Evolutionary conservation across 2,888 invertebrate genomes (phyloP), one percentile per base, ranked within the genome.

Genomic region (Spatulosminthurus flaviceps): DNA sequence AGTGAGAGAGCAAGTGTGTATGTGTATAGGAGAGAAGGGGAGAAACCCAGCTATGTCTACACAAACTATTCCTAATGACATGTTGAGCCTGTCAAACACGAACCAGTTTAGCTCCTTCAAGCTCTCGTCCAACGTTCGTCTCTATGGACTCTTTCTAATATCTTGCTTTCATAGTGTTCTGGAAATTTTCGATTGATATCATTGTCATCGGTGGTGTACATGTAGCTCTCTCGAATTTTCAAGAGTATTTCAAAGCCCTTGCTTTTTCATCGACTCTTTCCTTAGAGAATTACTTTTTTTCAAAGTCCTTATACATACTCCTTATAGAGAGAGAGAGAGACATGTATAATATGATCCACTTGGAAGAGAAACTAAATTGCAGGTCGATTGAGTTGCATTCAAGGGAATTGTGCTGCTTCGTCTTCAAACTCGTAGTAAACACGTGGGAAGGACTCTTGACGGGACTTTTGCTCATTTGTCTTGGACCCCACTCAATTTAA

Each of bases 51-150:
- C 24, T 13, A 13, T 43, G 21, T 42, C 24, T 24, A 43, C 71
- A 71, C 42, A 42, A 71, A 43, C 71, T 71, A 71, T 43, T 71
- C n/a, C 71, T 71, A 71, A 71, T 71, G 71, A 71, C 71, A 43
- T 71, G 71, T 71, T 71, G 71, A 71, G 26, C 71, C 43, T 71
- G 43, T 69, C 71, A 24, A 22, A 43, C 71, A 71, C 24, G 43
- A 71, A 41, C 43, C 43, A 11, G 51, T 51, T 51, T n/a, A 9
- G 51, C 9, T n/a, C n/a, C n/a, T n/a, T 9, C 9, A 51, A 51
- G 51, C 51, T 19, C 51, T 19, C 19, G 34, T 71, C 71, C 21
- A 41, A n/a, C 13, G 29, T 29, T 28, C 67, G 29, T 28, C 28
- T n/a, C 29, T 16, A 34, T 19, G 21, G 69, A 29, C 71, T 71